Percentiles rank a stretch among this genome's conserved stretches.
phyloP scores from a whole-genome alignment of 2,113 vertebrate genomes.

The Plecotus auritus region DNA sequence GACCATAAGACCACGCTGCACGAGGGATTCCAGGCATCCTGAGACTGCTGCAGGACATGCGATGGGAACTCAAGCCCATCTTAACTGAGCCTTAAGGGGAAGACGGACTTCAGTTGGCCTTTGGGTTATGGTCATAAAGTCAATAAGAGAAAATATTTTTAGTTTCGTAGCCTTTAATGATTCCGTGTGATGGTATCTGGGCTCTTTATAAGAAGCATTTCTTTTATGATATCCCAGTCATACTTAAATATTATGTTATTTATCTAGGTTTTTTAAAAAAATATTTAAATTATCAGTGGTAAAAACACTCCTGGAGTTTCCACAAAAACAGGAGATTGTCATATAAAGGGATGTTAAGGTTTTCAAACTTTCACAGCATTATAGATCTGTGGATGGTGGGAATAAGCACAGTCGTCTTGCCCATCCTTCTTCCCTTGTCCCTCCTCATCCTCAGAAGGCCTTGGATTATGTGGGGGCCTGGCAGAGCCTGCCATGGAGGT shows the following conservation, averaged over 20 bases:
- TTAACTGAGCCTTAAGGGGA: background rate
- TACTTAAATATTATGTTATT: background rate
- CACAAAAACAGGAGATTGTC: background rate
- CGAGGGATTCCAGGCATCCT: background rate
- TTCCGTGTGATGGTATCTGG: background rate
- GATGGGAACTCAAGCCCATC: background rate
- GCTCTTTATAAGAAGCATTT: background rate
- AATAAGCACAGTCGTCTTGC: background rate
- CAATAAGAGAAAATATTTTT: background rate
- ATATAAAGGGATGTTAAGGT: background rate
- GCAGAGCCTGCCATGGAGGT: background rate
- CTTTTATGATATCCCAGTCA: background rate
- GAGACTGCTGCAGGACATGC: background rate
- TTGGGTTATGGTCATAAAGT: background rate
- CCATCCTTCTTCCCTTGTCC: background rate
- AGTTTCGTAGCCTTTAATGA: background rate
- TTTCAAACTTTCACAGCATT: background rate
- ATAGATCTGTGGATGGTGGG: background rate
- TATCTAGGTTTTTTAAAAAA: background rate
- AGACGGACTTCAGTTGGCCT: background rate
- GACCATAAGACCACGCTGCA: rapidly evolving
- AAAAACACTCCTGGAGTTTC: background rate
- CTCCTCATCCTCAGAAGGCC: background rate
- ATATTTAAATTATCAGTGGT: background rate
- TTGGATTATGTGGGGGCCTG: background rate